These are phyloP conservation scores for Alces alces DNA, from an alignment of 2,113 vertebrate species.

Conservation along the genomic window DNA sequence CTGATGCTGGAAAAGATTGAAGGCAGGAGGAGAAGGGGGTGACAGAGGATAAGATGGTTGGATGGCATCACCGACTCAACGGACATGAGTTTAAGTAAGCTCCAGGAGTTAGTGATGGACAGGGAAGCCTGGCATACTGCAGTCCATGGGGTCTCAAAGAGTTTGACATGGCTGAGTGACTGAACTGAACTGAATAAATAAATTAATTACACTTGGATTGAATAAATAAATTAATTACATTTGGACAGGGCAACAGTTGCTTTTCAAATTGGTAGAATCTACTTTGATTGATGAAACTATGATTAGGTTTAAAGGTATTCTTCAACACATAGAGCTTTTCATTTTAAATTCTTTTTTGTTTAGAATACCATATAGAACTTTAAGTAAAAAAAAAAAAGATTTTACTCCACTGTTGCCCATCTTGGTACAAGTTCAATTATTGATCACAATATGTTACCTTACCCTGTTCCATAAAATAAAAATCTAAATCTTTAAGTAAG, in stretches of 20 bases:
- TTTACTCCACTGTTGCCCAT: neutral
- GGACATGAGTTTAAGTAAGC: neutral
- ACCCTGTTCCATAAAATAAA: neutral
- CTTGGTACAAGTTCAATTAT: neutral
- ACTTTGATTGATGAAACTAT: neutral
- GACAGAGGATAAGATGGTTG: neutral
- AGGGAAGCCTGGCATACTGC: neutral
- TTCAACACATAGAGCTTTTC: neutral
- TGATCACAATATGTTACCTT: neutral
- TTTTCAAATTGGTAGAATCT: conserved; percentile 34
- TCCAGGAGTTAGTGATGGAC: neutral
- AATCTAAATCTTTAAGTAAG: neutral
- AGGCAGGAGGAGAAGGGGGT: neutral
- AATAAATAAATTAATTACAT: neutral
- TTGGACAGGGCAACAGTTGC: neutral
- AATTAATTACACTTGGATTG: neutral
- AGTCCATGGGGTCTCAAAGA: neutral
- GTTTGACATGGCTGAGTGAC: neutral
- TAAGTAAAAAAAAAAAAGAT: neutral
- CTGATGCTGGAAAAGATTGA: neutral
- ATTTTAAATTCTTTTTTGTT: neutral
- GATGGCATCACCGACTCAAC: neutral
- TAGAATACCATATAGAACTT: neutral
- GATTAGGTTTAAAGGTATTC: neutral
- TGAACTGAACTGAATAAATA: neutral